These are phyloP conservation scores for Microplitis demolitor DNA, from an alignment of 1,140 invertebrate species.

Conservation along the genomic window DNA sequence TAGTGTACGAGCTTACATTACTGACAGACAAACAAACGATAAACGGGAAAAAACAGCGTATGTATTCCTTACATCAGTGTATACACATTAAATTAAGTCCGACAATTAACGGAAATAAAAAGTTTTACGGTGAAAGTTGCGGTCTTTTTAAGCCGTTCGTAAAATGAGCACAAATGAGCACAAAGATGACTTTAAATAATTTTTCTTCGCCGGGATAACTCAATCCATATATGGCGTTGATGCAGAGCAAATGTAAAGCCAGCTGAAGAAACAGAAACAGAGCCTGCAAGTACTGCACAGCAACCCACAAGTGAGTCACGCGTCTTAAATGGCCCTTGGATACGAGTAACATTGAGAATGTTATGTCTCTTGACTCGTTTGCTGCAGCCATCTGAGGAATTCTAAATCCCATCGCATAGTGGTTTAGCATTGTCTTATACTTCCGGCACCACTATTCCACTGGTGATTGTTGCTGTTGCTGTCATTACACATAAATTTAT, in stretches of 20 bases:
- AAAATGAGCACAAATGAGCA: background rate
- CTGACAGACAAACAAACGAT: too few species aligned
- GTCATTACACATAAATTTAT: too few species aligned
- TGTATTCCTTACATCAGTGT: too few species aligned
- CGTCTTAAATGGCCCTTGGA: slow-evolving; percentile 12
- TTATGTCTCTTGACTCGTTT: background rate
- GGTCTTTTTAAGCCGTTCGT: background rate
- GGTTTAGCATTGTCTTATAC: slow-evolving; percentile 13
- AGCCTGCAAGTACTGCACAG: background rate
- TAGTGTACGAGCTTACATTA: too few species aligned
- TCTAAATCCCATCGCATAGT: slow-evolving; percentile 4
- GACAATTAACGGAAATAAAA: background rate
- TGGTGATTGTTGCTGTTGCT: too few species aligned
- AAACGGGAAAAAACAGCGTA: too few species aligned
- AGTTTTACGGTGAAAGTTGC: background rate
- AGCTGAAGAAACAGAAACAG: too few species aligned
- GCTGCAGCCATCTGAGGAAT: slow-evolving; percentile 19
- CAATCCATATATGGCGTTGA: slow-evolving; percentile 13
- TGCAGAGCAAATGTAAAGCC: background rate
- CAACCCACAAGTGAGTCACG: slow-evolving; percentile 5
- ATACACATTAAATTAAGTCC: background rate
- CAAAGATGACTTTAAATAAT: slow-evolving; percentile 25
- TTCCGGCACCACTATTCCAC: slow-evolving; percentile 14
- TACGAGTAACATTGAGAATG: background rate
- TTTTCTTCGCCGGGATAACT: slow-evolving; percentile 29